Evolutionary conservation across 1,140 invertebrate genomes (phyloP), one percentile per base, ranked within the genome.

Genomic region (Sycophaga agraensis): DNA sequence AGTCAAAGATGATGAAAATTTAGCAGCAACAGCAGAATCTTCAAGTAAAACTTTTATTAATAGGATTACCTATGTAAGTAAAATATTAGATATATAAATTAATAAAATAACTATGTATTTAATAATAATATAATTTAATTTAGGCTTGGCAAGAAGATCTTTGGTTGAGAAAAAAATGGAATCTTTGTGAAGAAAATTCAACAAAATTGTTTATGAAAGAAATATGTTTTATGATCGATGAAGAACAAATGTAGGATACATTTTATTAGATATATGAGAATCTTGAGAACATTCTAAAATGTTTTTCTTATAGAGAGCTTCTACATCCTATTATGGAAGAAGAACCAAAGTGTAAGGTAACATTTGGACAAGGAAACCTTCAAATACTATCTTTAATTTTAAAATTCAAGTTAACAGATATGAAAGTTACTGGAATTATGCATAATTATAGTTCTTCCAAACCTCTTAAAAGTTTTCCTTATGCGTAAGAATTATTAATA

Each of bases 231-330:
- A 59, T 53, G 40, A 59, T 63, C 28, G 12, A 60, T 46, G 42
- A 61, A 28, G 59, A 61, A 17, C 59, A 61, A 54, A 61, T 61
- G 50, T 61, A 61, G 40, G 50, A 48, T 26, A 39, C 7, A 54
- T 45, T 43, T 60, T 60, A 60, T 60, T 60, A 60, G 49, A 53
- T 48, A 11, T 31, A 54, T 37, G 39, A 48, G 48, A 45, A 35
- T 17, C 17, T 24, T 53, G 26, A 54, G 50, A 53, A 48, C 59
- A 55, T 48, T 55, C 37, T 54, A 46, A 54, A 61, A 45, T 55
- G 28, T 53, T 60, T 60, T 60, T 61, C 42, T 54, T 61, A 42
- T 48, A 61, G 59, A 61, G 59, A 61, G 28, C 59, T 61, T 48
- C 34, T 61, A 26, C 28, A 61, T 28, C 59, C 59, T 14, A 22